Evolutionary conservation across 2,113 vertebrate species (phyloP).

Genomic region (Leuciscus idus): DNA sequence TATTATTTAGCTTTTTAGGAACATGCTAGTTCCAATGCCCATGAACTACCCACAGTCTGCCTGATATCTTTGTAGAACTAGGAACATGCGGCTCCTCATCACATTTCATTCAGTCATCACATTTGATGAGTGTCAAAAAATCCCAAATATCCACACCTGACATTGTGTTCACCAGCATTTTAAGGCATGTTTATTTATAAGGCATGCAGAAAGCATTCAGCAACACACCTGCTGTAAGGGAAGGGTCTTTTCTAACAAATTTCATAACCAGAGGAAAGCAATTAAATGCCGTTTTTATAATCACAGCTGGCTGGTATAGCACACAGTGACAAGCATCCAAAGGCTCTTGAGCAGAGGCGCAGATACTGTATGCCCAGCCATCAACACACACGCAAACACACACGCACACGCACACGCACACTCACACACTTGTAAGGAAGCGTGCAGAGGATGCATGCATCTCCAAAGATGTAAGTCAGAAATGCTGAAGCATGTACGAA

Average conservation of each 20-base stretch:
- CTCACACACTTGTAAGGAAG: neutral
- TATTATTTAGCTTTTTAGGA: no score
- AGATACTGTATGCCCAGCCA: neutral
- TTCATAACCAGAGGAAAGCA: constrained; percentile 32
- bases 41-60: no score
- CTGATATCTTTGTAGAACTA: no score
- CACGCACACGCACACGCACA: neutral
- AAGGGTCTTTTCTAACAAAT: constrained; percentile 25
- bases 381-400: neutral
- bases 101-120: no score
- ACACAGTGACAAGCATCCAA: constrained; percentile 23
- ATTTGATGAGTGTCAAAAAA: neutral
- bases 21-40: no score
- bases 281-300: constrained; percentile 54
- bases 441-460: neutral
- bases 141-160: neutral
- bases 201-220: constrained; percentile 9
- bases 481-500: neutral
- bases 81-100: no score
- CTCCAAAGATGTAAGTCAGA: neutral
- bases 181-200: constrained; percentile 29
- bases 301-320: constrained; percentile 39
- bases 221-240: constrained; percentile 46
- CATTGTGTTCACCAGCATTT: neutral
- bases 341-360: neutral